Percentiles rank a stretch among this genome's conserved stretches.
These are phyloP conservation scores for Tangara arthus DNA, from an alignment of 2,797 vertebrate species.

Conservation along the genomic window DNA sequence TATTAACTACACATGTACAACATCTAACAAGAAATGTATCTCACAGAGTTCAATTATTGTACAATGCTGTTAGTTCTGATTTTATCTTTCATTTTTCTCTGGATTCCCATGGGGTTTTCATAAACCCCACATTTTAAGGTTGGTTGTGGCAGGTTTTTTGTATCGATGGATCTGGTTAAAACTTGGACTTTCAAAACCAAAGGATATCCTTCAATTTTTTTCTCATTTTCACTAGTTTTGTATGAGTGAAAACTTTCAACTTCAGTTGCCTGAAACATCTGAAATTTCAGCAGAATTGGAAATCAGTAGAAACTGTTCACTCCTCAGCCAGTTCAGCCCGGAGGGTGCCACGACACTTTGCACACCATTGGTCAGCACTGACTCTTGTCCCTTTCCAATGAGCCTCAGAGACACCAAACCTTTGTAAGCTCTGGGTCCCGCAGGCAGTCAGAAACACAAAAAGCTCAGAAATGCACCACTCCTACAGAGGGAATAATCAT, in stretches of 20 bases:
- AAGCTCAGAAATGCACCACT: not conserved
- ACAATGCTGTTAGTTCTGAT: not conserved
- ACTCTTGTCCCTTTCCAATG: not conserved
- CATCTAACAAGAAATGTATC: not conserved
- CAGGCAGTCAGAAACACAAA: not conserved
- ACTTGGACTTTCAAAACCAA: not conserved
- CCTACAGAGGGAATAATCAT: not conserved
- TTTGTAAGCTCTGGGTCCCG: not conserved
- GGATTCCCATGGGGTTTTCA: not conserved
- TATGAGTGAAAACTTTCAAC: not conserved
- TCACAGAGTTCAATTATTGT: not conserved
- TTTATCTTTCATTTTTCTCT: conserved; percentile 5
- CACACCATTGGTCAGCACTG: rapidly evolving
- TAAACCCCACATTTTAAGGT: not conserved
- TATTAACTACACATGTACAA: conserved; percentile 7
- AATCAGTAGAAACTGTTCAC: not conserved
- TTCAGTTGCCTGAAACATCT: not conserved
- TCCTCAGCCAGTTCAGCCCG: not conserved
- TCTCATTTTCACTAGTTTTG: not conserved
- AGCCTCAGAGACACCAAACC: not conserved
- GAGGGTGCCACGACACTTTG: rapidly evolving
- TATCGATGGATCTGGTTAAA: not conserved
- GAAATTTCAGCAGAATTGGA: not conserved
- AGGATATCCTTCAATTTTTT: not conserved
- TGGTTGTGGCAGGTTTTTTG: not conserved